Evolutionary conservation across 2,888 invertebrate species (phyloP).

Genomic region (Caenorhabditis sinica): DNA sequence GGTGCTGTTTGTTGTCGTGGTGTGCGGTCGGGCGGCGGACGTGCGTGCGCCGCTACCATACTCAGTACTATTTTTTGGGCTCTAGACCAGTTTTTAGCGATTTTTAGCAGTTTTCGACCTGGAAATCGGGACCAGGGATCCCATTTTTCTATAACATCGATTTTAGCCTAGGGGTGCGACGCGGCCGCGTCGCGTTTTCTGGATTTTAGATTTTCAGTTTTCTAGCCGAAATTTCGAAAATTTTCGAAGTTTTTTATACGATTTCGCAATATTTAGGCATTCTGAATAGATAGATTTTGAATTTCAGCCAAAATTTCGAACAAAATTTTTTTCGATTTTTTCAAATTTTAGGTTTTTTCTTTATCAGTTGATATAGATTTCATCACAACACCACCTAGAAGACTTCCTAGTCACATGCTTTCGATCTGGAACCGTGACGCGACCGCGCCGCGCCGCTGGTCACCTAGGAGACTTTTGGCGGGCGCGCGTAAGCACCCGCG

Average conservation of each 20-base stretch:
- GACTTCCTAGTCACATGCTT: too few relatives aligned
- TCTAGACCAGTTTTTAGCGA: neutral
- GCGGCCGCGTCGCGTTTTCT: conserved; percentile 31
- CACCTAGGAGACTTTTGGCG: too few relatives aligned
- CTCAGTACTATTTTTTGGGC: neutral
- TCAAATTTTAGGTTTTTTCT: too few relatives aligned
- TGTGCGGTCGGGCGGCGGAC: conserved; percentile 22
- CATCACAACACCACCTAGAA: too few relatives aligned
- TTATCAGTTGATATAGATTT: too few relatives aligned
- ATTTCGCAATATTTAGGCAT: neutral
- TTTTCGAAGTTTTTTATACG: neutral
- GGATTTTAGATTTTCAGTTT: neutral
- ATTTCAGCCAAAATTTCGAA: too few relatives aligned
- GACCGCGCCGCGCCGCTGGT: conserved; percentile 9
- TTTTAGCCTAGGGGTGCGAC: neutral
- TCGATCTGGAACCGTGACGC: conserved; percentile 6
- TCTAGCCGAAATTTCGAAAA: neutral
- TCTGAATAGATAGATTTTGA: too few relatives aligned
- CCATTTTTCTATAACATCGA: neutral
- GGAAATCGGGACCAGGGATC: neutral
- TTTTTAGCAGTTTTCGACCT: neutral
- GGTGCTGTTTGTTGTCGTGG: conserved; percentile 48
- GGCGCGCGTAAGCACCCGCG: neutral
- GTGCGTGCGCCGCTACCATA: conserved; percentile 11
- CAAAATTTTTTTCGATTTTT: too few relatives aligned